Evolutionary conservation across 1,140 invertebrate genomes (phyloP), one percentile per base, ranked within the genome.

Genomic region (Pentalonia nigronervosa): DNA sequence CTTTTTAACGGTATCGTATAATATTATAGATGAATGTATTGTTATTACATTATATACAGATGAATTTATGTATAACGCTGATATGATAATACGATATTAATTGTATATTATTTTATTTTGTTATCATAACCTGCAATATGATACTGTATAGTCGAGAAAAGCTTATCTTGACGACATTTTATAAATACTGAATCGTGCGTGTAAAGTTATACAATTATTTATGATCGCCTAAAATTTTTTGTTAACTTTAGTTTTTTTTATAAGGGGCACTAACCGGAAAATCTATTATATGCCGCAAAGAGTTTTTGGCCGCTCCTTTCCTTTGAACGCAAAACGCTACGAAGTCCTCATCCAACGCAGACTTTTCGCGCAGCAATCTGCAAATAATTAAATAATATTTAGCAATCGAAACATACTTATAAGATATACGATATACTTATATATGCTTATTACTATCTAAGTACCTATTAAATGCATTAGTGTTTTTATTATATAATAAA

Each of bases 341-440:
- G 93, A 96, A 96, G 93, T 96, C 95, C 88, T 96, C 95, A 91
- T 96, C 95, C 21, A 91, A 94, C 11, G 92, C 94, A n/a, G 95
- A 94, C 94, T 96, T 96, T 45, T 95, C 95, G 53, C 95, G 94
- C 14, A 96, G 91, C 23, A 95, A 93, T 45, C 95, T 96, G 94
- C 0, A 95, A 94, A 81, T 25, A 34, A n/a, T 50, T 8, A 7
- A 87, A 83, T 36, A 23, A 83, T 83, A 36, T 23, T 67, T 14
- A 67, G n/a, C 4, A 67, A n/a, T n/a, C 14, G 3, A 67, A 67
- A n/a, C 7, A 20, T 67, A 41, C 41, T 4, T 41, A 41, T 41
- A 41, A 41, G 41, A 41, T 41, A 6, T 67, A 67, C 3, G 3
- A 25, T 9, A 60, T 30, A 21, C 9, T 11, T n/a, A 67, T 67